These are phyloP conservation scores for Ophiodon elongatus DNA, from an alignment of 2,113 vertebrate genomes.

Conservation along the genomic window DNA sequence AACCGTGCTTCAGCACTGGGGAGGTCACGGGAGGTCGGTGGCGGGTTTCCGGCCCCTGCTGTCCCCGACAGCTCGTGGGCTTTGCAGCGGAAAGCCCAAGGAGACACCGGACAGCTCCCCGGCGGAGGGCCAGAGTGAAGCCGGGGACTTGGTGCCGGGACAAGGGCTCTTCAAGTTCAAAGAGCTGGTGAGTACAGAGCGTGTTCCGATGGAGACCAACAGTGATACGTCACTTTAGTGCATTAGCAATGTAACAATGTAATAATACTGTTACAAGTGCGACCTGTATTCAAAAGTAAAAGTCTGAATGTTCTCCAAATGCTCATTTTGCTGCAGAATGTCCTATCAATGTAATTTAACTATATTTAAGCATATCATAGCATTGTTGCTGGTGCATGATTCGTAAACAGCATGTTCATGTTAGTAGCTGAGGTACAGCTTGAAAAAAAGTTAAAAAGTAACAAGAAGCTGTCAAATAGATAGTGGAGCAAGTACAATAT, in stretches of 20 bases:
- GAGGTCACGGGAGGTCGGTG: conserved; percentile 46
- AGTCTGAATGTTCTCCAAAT: background rate
- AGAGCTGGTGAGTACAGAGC: conserved; percentile 82
- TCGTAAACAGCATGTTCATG: background rate
- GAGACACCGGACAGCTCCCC: background rate
- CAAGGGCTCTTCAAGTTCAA: conserved; percentile 84
- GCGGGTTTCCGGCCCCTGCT: conserved; percentile 13
- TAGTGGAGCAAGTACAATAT: too few species aligned
- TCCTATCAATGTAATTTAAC: background rate
- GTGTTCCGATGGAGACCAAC: too few species aligned
- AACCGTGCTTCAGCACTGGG: background rate
- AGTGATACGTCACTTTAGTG: too few species aligned
- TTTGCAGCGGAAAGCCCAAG: conserved; percentile 24
- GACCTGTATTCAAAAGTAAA: too few species aligned
- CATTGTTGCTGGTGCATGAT: background rate
- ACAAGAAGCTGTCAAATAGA: too few species aligned
- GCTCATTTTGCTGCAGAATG: background rate
- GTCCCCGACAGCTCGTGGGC: conserved; percentile 27
- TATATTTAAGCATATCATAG: background rate
- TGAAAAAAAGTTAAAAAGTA: too few species aligned
- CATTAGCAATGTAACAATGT: too few species aligned
- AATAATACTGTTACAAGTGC: too few species aligned
- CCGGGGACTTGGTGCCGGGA: conserved; percentile 47
- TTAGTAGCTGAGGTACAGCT: background rate
- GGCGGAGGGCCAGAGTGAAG: conserved; percentile 15